Base-by-base conservation (phyloP, 2,113 vertebrate genomes). In the Tetraodon nigroviridis region DNA sequence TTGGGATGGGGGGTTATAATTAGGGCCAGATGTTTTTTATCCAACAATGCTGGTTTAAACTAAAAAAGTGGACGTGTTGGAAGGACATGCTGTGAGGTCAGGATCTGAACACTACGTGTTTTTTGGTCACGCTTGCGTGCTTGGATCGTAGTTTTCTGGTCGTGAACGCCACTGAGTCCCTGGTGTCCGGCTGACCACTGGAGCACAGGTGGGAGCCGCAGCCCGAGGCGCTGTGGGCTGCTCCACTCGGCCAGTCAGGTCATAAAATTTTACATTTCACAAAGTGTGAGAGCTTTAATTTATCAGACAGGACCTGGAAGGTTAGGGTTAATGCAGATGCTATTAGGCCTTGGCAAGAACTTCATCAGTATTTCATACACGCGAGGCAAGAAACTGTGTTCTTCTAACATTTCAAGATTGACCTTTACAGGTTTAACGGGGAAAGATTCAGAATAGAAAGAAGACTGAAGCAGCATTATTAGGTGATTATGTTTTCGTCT, bases 1-100 rank as follows among this genome's bases (percentile, higher is more conserved):
- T n/a, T n/a, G n/a, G n/a, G n/a, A n/a, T n/a, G 17, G 41, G 40
- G 75, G 58, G 59, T 58, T 81, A 71, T 87, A 84, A 89, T 86
- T 71, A 69, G 12, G 81, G 48, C 69, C 86, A 88, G 88, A 88
- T 89, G 88, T 83, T 81, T 27, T 58, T 55, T 51, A 51, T 3
- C 60, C 66, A 81, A 58, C 68, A 76, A 63, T 45, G 44, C 44
- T 48, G 55, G 75, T 21, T 57, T 64, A 4, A n/a, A 6, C 51
- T 49, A 20, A 54, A 18, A 51, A 42, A 48, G 10, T 45, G 41
- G 27, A 51, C n/a, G 45, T 51, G 17, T 49, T 46, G 44, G 44
- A 12, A 40, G 50, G 32, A 37, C 10, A 6, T 17, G 10, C 14
- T 44, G 42, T 44, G 15, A 58, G 13, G 20, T 47, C 18, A n/a